A percentile compares a stretch with the other conserved stretches of the same genome.
Evolutionary conservation across 2,888 invertebrate genomes (phyloP).

Genomic region (Spodoptera exigua): DNA sequence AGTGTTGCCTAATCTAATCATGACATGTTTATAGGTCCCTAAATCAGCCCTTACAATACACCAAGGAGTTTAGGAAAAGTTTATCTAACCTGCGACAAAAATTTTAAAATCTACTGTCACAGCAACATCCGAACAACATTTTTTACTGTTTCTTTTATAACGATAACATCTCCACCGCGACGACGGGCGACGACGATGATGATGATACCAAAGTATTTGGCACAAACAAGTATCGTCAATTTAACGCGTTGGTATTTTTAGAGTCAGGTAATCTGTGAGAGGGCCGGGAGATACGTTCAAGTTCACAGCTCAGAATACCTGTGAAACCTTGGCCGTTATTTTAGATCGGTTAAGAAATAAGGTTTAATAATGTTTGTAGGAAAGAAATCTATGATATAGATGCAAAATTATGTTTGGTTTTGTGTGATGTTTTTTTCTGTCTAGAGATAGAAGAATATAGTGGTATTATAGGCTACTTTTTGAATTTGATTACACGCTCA

Average conservation of each 20-base stretch:
- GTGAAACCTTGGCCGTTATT: conserved; percentile 43
- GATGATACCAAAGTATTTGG: conserved; percentile 34
- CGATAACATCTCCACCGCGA: background rate
- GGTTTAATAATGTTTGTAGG: background rate
- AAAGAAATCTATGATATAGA: background rate
- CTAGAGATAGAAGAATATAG: too few species aligned
- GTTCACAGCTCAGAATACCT: conserved; percentile 47
- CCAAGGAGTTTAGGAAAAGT: too few species aligned
- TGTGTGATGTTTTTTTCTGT: too few species aligned
- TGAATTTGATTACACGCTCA: too few species aligned
- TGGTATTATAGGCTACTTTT: too few species aligned
- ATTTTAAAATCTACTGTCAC: too few species aligned
- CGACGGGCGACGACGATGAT: background rate
- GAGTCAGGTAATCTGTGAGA: conserved; percentile 41
- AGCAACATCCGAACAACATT: too few species aligned
- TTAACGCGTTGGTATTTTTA: conserved; percentile 42
- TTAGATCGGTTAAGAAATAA: conserved; percentile 15
- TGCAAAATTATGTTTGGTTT: background rate
- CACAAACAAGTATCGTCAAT: conserved; percentile 29
- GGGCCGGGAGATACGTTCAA: conserved; percentile 42
- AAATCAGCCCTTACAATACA: too few species aligned
- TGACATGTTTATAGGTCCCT: too few species aligned
- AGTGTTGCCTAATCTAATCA: too few species aligned
- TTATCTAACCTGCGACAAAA: too few species aligned
- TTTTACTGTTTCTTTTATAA: too few species aligned